A percentile compares a stretch with the other conserved stretches of the same genome.
phyloP scores from a whole-genome alignment of 2,888 invertebrate genomes.

The Formica aserva region DNA sequence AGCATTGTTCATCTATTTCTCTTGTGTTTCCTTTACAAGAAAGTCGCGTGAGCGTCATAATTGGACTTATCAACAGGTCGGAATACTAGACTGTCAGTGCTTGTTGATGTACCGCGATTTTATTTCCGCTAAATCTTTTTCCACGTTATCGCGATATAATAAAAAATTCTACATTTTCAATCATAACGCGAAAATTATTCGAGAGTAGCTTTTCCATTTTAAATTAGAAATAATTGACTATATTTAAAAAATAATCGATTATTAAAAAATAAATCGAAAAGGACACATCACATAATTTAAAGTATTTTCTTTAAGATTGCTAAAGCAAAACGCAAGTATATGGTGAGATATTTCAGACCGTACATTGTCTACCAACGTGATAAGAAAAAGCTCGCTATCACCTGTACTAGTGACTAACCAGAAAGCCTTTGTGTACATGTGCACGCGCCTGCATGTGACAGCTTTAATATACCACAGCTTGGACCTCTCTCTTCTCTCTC shows the following conservation, averaged over 20 bases:
- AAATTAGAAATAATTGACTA: not conserved
- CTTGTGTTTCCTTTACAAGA: not conserved
- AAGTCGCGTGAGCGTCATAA: slow-evolving; percentile 43
- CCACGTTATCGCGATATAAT: not conserved
- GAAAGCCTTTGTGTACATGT: slow-evolving; percentile 50
- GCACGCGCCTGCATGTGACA: slow-evolving; percentile 48
- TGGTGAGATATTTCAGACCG: slow-evolving; percentile 26
- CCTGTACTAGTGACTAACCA: slow-evolving; percentile 27
- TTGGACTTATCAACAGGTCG: slow-evolving; percentile 48
- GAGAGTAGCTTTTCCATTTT: not conserved
- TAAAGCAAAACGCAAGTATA: not conserved
- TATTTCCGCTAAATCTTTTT: not conserved
- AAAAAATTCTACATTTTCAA: not conserved
- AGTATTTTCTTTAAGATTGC: not conserved
- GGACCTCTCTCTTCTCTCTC: not conserved
- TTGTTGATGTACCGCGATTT: not conserved
- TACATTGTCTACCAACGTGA: slow-evolving; percentile 12
- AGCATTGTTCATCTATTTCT: not conserved
- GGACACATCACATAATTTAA: not conserved
- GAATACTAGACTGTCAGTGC: not conserved
- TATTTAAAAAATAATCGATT: not conserved
- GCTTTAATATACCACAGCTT: slow-evolving; percentile 51
- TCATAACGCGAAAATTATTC: not conserved
- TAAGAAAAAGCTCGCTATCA: slow-evolving; percentile 50
- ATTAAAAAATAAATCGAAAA: not conserved